A percentile compares a stretch with the other conserved stretches of the same genome.
phyloP scores from a whole-genome alignment of 2,113 vertebrate genomes.

The Nibea albiflora region DNA sequence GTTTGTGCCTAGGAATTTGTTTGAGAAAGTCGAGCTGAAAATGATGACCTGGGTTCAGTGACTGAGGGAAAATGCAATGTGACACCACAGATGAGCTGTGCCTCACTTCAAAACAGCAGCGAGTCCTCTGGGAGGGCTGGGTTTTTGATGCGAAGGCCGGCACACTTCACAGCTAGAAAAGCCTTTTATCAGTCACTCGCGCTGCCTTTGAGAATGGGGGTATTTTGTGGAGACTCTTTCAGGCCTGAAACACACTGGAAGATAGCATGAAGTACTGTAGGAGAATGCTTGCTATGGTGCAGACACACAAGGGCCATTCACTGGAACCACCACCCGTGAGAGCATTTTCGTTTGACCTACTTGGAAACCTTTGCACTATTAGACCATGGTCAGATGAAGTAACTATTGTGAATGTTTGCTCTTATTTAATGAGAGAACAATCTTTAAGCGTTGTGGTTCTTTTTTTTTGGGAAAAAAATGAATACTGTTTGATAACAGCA shows the following conservation, averaged over 20 bases:
- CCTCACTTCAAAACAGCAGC: constrained; percentile 72
- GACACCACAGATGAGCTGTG: constrained; percentile 67
- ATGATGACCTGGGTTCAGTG: constrained; percentile 48
- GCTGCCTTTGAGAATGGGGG: constrained; percentile 67
- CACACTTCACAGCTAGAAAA: constrained; percentile 79
- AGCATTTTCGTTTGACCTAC: constrained; percentile 20
- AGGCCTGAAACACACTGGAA: constrained; percentile 56
- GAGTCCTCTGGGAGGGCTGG: constrained; percentile 59
- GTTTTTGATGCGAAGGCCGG: constrained; percentile 64
- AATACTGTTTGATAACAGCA: neutral
- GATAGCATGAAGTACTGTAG: constrained; percentile 32
- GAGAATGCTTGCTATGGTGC: constrained; percentile 5
- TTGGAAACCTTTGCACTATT: neutral
- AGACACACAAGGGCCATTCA: constrained; percentile 14
- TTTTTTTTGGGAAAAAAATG: neutral
- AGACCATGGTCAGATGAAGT: neutral
- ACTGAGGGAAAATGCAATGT: constrained; percentile 69
- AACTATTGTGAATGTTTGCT: neutral
- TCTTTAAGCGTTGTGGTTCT: neutral
- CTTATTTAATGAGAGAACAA: neutral
- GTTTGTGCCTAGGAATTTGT: constrained; percentile 7
- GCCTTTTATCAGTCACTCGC: constrained; percentile 80
- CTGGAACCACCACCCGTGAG: constrained; percentile 3
- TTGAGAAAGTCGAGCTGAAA: constrained; percentile 36
- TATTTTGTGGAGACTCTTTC: constrained; percentile 57